Conservation (phyloP, 2,888 invertebrate genomes). For the Aethes cnicana region DNA sequence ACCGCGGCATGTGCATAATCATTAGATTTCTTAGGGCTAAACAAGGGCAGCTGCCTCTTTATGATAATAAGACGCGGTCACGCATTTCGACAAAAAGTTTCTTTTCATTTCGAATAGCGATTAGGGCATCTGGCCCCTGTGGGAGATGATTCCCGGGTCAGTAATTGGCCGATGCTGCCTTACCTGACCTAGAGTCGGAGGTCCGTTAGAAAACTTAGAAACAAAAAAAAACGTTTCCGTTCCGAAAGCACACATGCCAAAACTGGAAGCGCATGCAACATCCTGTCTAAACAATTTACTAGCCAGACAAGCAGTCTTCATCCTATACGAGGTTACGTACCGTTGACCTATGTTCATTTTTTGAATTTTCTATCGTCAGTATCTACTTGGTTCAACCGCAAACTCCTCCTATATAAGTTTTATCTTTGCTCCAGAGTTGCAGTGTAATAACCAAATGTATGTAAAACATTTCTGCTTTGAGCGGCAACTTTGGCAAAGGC, state of each 20-base stretch:
- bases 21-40: slow-evolving; percentile 75
- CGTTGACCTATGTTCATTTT: slow-evolving; percentile 42
- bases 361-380: slow-evolving; percentile 3
- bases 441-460: slow-evolving; percentile 66
- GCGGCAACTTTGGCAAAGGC: slow-evolving; percentile 71
- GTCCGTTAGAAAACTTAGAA: slow-evolving; percentile 65
- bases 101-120: slow-evolving; percentile 61
- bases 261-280: slow-evolving; percentile 65
- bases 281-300: slow-evolving; percentile 58
- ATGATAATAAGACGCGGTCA: slow-evolving; percentile 56
- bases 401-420: slow-evolving; percentile 44
- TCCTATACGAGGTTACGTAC: slow-evolving; percentile 46
- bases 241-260: slow-evolving; percentile 56
- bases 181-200: slow-evolving; percentile 64
- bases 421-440: slow-evolving; percentile 48
- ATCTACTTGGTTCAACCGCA: slow-evolving; percentile 26
- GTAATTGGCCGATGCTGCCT: slow-evolving; percentile 43
- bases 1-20: slow-evolving; percentile 60
- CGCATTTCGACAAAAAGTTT: slow-evolving; percentile 42
- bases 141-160: slow-evolving; percentile 42
- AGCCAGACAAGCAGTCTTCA: slow-evolving; percentile 47
- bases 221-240: slow-evolving; percentile 73
- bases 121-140: slow-evolving; percentile 48
- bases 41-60: slow-evolving; percentile 69
- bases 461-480: slow-evolving; percentile 76